phyloP scores from a whole-genome alignment of 2,888 invertebrate species.

The Willowsia nigromaculata region DNA sequence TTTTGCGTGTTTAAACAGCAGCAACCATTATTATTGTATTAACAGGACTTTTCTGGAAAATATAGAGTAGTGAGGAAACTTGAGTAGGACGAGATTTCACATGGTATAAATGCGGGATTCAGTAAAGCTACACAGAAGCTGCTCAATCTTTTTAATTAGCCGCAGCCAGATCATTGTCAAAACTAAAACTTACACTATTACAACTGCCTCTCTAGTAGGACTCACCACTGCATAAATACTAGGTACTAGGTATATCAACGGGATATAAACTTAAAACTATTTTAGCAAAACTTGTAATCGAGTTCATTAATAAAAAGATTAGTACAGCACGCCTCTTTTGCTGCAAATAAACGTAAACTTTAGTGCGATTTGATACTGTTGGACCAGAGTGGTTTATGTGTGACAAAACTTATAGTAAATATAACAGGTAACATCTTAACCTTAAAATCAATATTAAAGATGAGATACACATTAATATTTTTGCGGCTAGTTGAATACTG shows the following conservation, averaged over 20 bases:
- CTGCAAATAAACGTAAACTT: not conserved
- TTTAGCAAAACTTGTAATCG: not conserved
- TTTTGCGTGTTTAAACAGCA: constrained; percentile 8
- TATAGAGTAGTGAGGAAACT: not conserved
- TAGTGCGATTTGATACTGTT: constrained; percentile 18
- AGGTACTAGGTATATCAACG: not conserved
- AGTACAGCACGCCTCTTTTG: not conserved
- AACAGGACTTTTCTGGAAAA: not conserved
- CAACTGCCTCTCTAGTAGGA: not conserved
- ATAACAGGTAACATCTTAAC: constrained; percentile 55
- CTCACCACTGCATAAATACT: not conserved
- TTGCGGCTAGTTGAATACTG: too few relatives aligned
- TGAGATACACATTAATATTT: too few relatives aligned
- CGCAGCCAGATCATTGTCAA: constrained; percentile 18
- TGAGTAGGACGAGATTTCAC: not conserved
- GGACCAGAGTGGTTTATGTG: constrained; percentile 45
- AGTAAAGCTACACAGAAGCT: constrained; percentile 20
- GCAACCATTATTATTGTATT: not conserved
- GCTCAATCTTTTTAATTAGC: not conserved
- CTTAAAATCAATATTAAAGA: not conserved
- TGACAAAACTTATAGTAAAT: constrained; percentile 22
- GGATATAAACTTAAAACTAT: not conserved
- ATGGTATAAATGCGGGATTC: constrained; percentile 3
- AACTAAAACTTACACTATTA: not conserved
- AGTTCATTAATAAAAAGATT: not conserved